Conservation (phyloP, 2,888 invertebrate genomes). For the Ophonus ardosiacus region DNA sequence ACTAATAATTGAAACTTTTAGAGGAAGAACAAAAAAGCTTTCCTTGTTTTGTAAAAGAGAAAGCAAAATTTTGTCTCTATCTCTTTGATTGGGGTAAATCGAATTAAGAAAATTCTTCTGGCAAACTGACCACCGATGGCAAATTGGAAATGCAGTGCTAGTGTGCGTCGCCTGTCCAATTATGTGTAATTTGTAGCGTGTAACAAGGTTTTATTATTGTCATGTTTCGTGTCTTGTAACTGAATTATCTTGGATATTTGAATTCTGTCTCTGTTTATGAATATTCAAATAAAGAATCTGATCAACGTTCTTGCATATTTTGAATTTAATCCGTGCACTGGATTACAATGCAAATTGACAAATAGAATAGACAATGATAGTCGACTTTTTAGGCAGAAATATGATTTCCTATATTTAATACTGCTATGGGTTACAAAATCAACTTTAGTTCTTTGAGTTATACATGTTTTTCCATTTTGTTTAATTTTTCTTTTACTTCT, state of each 20-base stretch:
- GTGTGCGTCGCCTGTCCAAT: conserved; percentile 39
- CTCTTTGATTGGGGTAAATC: conserved; percentile 13
- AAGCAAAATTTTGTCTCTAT: neutral
- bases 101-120: conserved; percentile 39
- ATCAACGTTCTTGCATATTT: conserved; percentile 14
- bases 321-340: conserved; percentile 1
- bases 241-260: conserved; percentile 44
- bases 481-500: too few species aligned
- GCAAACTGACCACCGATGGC: neutral
- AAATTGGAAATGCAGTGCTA: conserved; percentile 36
- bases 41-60: neutral
- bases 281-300: conserved; percentile 45
- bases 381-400: too few species aligned
- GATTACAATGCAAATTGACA: neutral
- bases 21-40: neutral
- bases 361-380: neutral
- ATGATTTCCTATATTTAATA: too few species aligned
- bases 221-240: conserved; percentile 52
- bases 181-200: conserved; percentile 45
- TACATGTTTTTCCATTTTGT: too few species aligned
- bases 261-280: conserved; percentile 51
- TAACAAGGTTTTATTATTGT: conserved; percentile 55
- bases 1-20: neutral
- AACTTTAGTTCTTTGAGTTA: too few species aligned
- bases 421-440: too few species aligned